phyloP scores from a whole-genome alignment of 2,113 vertebrate genomes.

The Corythoichthys intestinalis region DNA sequence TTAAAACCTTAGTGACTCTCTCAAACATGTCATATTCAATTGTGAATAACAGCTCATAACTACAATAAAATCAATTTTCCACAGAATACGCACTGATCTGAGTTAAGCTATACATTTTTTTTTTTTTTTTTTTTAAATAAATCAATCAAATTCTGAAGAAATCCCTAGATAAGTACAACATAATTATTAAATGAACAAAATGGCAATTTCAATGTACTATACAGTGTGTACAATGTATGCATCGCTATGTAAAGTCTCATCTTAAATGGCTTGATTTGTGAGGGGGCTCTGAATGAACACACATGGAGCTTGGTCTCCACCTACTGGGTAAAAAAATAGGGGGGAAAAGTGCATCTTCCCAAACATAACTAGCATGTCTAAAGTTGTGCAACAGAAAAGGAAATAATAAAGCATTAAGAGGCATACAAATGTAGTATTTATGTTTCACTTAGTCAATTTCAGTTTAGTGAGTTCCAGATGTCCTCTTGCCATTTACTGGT shows the following conservation, averaged over 20 bases:
- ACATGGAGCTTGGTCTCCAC: constrained; percentile 71
- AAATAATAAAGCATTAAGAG: background rate
- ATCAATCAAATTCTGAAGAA: too few species aligned
- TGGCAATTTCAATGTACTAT: constrained; percentile 36
- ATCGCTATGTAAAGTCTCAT: constrained; percentile 6
- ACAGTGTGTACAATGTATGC: constrained; percentile 24
- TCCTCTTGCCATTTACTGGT: too few species aligned
- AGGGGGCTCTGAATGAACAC: constrained; percentile 20
- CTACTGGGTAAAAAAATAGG: constrained; percentile 68
- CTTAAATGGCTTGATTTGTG: constrained; percentile 50
- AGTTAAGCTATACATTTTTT: too few species aligned
- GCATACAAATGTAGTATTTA: background rate
- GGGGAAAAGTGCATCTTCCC: constrained; percentile 7
- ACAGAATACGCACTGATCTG: too few species aligned
- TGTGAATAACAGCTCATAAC: too few species aligned
- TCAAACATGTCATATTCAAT: too few species aligned
- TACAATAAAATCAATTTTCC: too few species aligned
- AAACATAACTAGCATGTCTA: background rate
- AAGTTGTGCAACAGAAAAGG: constrained; percentile 2
- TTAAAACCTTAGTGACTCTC: too few species aligned
- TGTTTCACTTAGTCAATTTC: background rate
- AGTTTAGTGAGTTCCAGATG: background rate
- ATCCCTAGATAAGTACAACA: too few species aligned
- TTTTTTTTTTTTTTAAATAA: too few species aligned
- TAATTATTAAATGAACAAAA: background rate